Evolutionary conservation across 2,888 invertebrate species (phyloP), one percentile per base, ranked within the genome.

Genomic region (Phragmatobia fuliginosa): DNA sequence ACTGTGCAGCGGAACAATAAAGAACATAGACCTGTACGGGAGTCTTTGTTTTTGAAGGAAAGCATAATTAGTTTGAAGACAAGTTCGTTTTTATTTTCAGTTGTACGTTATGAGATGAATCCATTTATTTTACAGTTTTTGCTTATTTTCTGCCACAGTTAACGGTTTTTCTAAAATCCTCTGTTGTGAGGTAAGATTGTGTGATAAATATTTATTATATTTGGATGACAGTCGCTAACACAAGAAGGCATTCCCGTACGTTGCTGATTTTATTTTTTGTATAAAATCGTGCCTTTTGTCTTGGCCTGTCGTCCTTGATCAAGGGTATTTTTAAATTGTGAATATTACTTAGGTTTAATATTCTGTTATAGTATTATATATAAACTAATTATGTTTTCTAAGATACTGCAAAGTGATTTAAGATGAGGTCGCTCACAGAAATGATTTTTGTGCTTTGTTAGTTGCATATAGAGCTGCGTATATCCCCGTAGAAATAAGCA

Each of bases 141-240:
- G 76, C 82, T 82, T 77, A 52, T 79, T 72, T 78, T 67, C 75
- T 79, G 77, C 74, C 75, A 78, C 78, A 71, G 79, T 73, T 72
- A 75, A 81, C 84, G 80, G 81, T 77, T 78, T 83, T 84, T 84
- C 79, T 83, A 83, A 87, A 88, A 86, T 86, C 86, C 89, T 90
- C 88, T 85, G 78, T 80, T 32, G 66, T 67, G 86, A 83, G 87
- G 89, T 88, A 91, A 87, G 85, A 78, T 87, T 86, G 90, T 94
- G 94, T 94, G 94, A 94, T 94, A 93, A 90, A 85, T 91, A 90
- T 92, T 92, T 91, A 88, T 93, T 91, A 90, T 91, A 91, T 87
- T 86, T 85, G 85, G 94, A 95, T 93, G 95, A 89, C 94, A 94
- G 95, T 94, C 81, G 95, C 95, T 94, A 94, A 95, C 94, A 94